A percentile compares a stretch with the other conserved stretches of the same genome.
phyloP scores from a whole-genome alignment of 2,113 vertebrate genomes.

The Syngnathoides biaculeatus region DNA sequence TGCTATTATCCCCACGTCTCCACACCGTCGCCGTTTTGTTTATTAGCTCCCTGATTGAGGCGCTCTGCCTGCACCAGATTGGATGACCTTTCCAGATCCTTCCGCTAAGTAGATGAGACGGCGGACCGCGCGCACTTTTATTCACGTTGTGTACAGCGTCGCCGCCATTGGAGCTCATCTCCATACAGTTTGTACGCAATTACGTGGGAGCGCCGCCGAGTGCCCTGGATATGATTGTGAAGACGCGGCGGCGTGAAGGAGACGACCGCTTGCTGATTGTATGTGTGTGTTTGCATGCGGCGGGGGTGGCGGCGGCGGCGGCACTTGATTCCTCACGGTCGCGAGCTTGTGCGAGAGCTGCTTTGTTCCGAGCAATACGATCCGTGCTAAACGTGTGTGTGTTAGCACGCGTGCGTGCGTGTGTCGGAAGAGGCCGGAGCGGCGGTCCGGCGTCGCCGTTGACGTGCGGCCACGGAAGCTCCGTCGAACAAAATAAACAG shows the following conservation, averaged over 20 bases:
- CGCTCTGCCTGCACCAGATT: conserved; percentile 63
- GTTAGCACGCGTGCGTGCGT: background rate
- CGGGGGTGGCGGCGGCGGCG: too few species aligned
- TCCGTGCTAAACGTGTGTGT: conserved; percentile 26
- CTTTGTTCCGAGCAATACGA: conserved; percentile 33
- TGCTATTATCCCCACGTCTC: conserved; percentile 4
- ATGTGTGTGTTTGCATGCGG: conserved; percentile 24
- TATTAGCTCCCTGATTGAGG: conserved; percentile 66
- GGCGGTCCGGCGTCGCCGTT: too few species aligned
- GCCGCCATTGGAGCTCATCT: conserved; percentile 67
- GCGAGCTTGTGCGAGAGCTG: conserved; percentile 10
- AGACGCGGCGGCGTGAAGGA: background rate
- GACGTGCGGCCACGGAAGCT: conserved; percentile 11
- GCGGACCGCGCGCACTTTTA: conserved; percentile 62
- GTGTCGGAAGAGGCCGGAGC: conserved; percentile 35
- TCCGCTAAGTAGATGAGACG: conserved; percentile 67
- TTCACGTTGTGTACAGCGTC: conserved; percentile 60
- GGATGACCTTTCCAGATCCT: conserved; percentile 74
- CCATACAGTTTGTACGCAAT: conserved; percentile 69
- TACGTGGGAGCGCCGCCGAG: conserved; percentile 57
- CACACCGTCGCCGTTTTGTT: conserved; percentile 48
- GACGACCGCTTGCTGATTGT: conserved; percentile 8
- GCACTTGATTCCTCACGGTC: background rate
- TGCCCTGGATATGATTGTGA: conserved; percentile 57
- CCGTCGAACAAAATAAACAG: conserved; percentile 38